A percentile compares a stretch with the other conserved stretches of the same genome.
phyloP scores from a whole-genome alignment of 2,797 vertebrate species.

The Corythornis leucogaster region DNA sequence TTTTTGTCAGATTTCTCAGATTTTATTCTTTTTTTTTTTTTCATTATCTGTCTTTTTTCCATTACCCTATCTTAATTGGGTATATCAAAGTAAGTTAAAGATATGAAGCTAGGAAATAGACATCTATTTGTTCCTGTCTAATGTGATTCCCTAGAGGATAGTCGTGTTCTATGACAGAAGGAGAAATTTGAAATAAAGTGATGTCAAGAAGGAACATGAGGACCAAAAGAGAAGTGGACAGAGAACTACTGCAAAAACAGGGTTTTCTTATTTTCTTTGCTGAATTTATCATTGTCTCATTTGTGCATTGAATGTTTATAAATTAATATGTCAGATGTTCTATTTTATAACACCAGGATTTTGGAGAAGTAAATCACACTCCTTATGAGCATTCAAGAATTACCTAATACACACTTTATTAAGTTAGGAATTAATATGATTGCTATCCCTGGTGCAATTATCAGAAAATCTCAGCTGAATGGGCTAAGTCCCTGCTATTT shows the following conservation, averaged over 20 bases:
- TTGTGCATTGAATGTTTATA: neutral
- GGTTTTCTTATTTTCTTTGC: neutral
- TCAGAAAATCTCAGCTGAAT: neutral
- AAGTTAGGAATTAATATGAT: neutral
- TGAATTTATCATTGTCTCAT: neutral
- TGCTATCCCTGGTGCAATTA: neutral
- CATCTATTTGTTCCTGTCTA: neutral
- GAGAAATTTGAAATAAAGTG: neutral
- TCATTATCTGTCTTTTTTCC: neutral
- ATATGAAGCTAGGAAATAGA: neutral
- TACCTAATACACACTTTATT: neutral
- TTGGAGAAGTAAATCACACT: neutral
- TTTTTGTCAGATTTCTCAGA: neutral
- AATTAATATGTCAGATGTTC: neutral
- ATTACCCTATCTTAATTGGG: neutral
- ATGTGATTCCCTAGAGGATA: neutral
- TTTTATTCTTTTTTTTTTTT: neutral
- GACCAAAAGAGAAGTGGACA: neutral
- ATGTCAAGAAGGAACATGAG: neutral
- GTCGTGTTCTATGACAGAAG: neutral
- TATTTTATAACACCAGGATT: neutral
- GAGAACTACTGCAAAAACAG: neutral
- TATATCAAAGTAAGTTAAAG: neutral
- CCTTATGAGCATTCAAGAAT: neutral
- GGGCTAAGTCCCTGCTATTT: neutral